phyloP scores from a whole-genome alignment of 2,888 invertebrate species.

The Rotaria socialis region DNA sequence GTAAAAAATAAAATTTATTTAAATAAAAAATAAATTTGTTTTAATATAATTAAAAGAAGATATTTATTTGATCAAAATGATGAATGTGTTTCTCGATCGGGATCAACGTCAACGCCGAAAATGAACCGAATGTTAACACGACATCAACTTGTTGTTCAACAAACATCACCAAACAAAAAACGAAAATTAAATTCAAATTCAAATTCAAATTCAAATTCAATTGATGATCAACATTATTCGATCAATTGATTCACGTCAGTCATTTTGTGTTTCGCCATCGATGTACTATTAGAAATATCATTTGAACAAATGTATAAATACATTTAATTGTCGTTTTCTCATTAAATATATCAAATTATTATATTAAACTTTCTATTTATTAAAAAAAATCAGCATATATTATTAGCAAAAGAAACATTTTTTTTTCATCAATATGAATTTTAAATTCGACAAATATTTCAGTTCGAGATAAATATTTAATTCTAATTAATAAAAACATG shows the following conservation, averaged over 20 bases:
- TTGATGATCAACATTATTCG: neutral
- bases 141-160: slow-evolving; percentile 6
- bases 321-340: no score
- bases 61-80: neutral
- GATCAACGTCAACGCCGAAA: neutral
- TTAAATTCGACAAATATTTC: no score
- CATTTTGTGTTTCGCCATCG: neutral
- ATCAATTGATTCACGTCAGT: neutral
- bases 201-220: neutral
- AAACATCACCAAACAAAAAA: neutral
- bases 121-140: slow-evolving; percentile 2
- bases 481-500: no score
- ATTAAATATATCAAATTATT: no score
- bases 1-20: neutral
- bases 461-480: no score
- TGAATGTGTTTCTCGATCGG: neutral
- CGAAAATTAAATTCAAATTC: neutral
- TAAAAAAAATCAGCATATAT: no score
- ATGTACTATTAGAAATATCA: neutral
- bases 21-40: neutral
- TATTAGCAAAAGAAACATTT: no score
- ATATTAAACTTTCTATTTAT: no score
- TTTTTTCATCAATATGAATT: no score
- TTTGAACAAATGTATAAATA: no score
- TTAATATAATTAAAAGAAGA: neutral